phyloP scores from a whole-genome alignment of 2,888 invertebrate species.

The Synanthedon vespiformis region DNA sequence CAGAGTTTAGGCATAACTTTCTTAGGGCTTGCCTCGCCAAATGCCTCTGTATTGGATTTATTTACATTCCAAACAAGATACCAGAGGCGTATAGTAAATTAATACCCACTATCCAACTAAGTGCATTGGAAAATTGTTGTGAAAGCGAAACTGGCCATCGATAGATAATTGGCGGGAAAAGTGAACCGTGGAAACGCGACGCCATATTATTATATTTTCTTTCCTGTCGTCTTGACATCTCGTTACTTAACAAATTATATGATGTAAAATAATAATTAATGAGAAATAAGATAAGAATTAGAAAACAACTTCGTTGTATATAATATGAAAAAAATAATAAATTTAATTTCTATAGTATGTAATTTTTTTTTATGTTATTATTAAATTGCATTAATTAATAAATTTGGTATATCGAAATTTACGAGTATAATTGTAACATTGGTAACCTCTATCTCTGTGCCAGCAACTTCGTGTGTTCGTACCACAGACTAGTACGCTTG shows the following conservation, averaged over 20 bases:
- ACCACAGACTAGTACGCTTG: too few relatives aligned
- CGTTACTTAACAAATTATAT: not conserved
- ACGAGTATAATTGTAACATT: too few relatives aligned
- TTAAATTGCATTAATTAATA: too few relatives aligned
- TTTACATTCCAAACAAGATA: conserved; percentile 23
- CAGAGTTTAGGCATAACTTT: not conserved
- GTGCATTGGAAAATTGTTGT: conserved; percentile 26
- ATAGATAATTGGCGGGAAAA: conserved; percentile 46
- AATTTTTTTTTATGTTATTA: too few relatives aligned
- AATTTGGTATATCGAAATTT: too few relatives aligned
- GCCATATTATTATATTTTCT: conserved; percentile 39
- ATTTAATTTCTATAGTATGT: too few relatives aligned
- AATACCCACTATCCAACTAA: conserved; percentile 12
- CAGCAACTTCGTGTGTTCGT: too few relatives aligned
- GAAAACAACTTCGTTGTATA: too few relatives aligned
- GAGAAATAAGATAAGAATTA: too few relatives aligned
- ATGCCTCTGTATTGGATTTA: conserved; percentile 2
- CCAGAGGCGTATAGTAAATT: conserved; percentile 17
- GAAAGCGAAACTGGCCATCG: conserved; percentile 49
- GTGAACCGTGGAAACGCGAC: conserved; percentile 26
- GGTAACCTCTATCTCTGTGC: too few relatives aligned
- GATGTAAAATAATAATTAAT: too few relatives aligned
- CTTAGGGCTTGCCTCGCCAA: not conserved
- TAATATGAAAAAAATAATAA: too few relatives aligned
- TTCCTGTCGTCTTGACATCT: conserved; percentile 26